These are phyloP conservation scores for Cybosia mesomella DNA, from an alignment of 2,888 invertebrate species.

Conservation along the genomic window DNA sequence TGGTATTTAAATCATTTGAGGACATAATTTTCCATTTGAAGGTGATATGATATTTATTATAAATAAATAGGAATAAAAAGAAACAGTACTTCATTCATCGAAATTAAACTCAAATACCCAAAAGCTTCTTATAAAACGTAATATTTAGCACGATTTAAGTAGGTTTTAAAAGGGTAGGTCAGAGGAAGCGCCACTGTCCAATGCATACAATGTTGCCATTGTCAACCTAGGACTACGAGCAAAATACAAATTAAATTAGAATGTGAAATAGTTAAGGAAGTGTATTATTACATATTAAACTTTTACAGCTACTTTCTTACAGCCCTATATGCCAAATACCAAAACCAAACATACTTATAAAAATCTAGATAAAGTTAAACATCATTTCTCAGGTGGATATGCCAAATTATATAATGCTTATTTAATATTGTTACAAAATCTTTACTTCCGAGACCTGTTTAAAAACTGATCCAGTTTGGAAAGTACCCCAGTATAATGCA, in stretches of 20 bases:
- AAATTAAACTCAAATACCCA: no score
- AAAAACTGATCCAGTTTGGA: constrained; percentile 8
- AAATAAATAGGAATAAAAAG: no score
- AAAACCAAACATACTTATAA: neutral
- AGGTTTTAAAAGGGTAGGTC: neutral
- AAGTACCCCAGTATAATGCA: neutral
- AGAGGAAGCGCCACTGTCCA: neutral
- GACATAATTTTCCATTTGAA: no score
- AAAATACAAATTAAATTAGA: no score
- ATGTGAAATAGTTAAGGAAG: no score
- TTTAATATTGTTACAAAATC: neutral
- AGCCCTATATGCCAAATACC: neutral
- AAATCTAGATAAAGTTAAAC: neutral
- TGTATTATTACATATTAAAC: neutral
- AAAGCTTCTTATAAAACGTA: neutral
- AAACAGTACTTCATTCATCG: no score
- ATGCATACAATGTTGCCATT: no score
- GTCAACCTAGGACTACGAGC: no score
- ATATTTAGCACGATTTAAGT: no score
- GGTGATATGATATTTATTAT: no score
- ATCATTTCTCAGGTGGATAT: neutral
- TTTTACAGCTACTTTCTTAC: neutral
- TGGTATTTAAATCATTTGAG: neutral
- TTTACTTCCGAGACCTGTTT: neutral
- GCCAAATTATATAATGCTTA: neutral